Conservation (phyloP, 1,140 invertebrate genomes). For the Spodoptera litura region DNA sequence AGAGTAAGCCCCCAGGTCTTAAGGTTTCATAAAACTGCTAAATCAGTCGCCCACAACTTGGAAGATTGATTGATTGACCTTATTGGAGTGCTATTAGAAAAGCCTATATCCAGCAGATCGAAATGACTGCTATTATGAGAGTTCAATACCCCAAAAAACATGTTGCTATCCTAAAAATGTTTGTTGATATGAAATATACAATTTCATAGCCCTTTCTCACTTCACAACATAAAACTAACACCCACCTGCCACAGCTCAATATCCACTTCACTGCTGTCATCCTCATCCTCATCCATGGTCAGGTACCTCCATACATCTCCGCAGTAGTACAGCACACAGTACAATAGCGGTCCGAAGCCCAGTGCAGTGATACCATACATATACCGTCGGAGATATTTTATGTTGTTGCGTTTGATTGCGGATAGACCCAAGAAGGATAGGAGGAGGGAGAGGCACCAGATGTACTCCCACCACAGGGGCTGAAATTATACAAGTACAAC, state of each 20-base stretch:
- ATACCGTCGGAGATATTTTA: slow-evolving; percentile 92
- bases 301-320: slow-evolving; percentile 94
- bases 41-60: no score
- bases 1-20: no score
- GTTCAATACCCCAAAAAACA: no score
- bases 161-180: no score
- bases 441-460: slow-evolving; percentile 96
- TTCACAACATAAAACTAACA: slow-evolving; percentile 13
- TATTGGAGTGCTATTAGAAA: no score
- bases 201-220: no score
- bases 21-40: no score
- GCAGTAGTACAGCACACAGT: slow-evolving; percentile 93
- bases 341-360: slow-evolving; percentile 93
- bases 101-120: no score
- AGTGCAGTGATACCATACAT: slow-evolving; percentile 93
- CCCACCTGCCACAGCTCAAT: slow-evolving; percentile 93
- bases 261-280: slow-evolving; percentile 87
- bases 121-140: no score
- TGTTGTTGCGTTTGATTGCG: slow-evolving; percentile 94
- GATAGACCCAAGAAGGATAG: slow-evolving; percentile 94
- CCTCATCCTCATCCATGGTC: slow-evolving; percentile 88
- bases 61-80: no score
- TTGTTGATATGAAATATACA: no score
- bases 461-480: slow-evolving; percentile 97
- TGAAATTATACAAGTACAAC: slow-evolving; percentile 67